Conservation (phyloP, 1,140 invertebrate species). For the Lordiphosa collinella region DNA sequence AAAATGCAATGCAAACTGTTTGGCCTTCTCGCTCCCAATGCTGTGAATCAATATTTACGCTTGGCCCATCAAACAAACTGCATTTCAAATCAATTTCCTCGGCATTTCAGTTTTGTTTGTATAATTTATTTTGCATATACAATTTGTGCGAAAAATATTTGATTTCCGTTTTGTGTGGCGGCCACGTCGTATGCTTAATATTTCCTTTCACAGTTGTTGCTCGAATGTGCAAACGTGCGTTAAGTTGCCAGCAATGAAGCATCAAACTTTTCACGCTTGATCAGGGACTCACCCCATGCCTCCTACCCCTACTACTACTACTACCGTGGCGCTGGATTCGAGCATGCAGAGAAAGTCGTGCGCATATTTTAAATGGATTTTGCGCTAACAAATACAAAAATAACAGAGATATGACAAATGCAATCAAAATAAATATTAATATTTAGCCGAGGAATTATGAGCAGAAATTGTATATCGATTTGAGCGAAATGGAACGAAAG, state of each 20-base stretch:
- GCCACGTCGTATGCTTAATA: slow-evolving; percentile 40
- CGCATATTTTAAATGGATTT: slow-evolving; percentile 34
- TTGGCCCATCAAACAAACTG: not conserved
- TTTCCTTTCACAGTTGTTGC: slow-evolving; percentile 19
- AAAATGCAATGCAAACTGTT: slow-evolving; percentile 16
- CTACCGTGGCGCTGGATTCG: not conserved
- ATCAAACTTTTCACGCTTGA: slow-evolving; percentile 48
- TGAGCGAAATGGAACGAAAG: no score
- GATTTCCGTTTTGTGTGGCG: slow-evolving; percentile 18
- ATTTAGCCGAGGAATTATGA: not conserved
- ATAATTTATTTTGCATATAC: slow-evolving; percentile 36
- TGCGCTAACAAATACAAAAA: slow-evolving; percentile 6
- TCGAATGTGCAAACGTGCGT: slow-evolving; percentile 58
- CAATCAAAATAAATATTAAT: slow-evolving; percentile 29
- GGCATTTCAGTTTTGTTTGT: slow-evolving; percentile 28
- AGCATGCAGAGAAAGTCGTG: slow-evolving; percentile 19
- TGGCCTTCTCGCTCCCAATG: not conserved
- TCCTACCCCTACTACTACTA: no score
- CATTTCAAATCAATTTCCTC: slow-evolving; percentile 16
- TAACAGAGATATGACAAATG: slow-evolving; percentile 20
- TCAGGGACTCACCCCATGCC: slow-evolving; percentile 5
- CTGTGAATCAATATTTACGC: slow-evolving; percentile 26
- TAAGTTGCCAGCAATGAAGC: slow-evolving; percentile 57
- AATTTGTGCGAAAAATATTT: slow-evolving; percentile 22
- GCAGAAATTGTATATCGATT: not conserved